A percentile compares a stretch with the other conserved stretches of the same genome.
Conservation (phyloP, 2,797 vertebrate species). For the Corythornis leucogaster region DNA sequence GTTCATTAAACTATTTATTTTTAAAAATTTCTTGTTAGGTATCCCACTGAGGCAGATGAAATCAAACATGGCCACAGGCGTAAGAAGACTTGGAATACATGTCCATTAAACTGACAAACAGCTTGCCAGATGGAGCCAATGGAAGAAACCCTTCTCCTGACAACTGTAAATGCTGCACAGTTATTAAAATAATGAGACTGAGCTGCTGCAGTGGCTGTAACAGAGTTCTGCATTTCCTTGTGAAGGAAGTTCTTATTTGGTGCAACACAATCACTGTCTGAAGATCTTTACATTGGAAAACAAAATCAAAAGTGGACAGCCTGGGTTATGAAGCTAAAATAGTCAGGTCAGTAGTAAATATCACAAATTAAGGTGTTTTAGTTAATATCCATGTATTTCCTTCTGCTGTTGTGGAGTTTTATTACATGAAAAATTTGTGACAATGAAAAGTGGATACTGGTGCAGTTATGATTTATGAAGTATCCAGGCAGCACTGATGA, state of each 20-base stretch:
- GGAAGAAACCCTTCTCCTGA: constrained; percentile 24
- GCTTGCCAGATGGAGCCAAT: constrained; percentile 31
- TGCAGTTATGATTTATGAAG: not conserved
- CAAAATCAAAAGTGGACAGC: not conserved
- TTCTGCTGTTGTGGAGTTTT: not conserved
- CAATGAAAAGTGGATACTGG: not conserved
- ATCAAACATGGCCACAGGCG: not conserved
- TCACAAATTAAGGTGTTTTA: not conserved
- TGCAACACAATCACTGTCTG: not conserved
- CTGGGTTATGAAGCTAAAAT: not conserved
- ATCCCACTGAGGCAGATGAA: not conserved
- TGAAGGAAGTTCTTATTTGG: not conserved
- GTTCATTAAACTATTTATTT: constrained; percentile 8
- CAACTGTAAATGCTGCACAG: constrained; percentile 12
- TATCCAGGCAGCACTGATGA: not conserved
- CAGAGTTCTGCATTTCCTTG: not conserved
- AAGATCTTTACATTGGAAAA: not conserved
- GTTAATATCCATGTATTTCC: not conserved
- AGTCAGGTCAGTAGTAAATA: not conserved
- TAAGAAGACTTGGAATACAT: constrained; percentile 7
- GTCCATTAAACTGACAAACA: constrained; percentile 40
- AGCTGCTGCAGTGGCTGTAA: not conserved
- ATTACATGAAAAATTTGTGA: not conserved
- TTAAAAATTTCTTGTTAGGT: not conserved
- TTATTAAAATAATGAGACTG: constrained; percentile 50